A percentile compares a stretch with the other conserved stretches of the same genome.
Conservation (phyloP, 1,140 invertebrate species). For the Drosophila varians region DNA sequence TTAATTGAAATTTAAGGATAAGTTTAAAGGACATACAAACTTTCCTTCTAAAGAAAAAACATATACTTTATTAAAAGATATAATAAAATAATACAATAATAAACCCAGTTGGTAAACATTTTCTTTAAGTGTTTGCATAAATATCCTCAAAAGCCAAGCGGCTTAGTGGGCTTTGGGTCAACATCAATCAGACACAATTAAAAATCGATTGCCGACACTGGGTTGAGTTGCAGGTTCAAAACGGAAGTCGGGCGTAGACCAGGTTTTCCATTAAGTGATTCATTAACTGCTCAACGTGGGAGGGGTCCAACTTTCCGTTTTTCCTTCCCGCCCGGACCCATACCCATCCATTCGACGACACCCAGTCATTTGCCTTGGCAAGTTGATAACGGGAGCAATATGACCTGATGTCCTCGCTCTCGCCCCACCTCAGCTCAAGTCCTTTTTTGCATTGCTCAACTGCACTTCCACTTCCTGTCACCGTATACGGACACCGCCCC, state of each 20-base stretch:
- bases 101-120: not conserved
- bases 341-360: constrained; percentile 1
- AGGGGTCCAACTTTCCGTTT: not conserved
- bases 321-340: not conserved
- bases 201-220: constrained; percentile 53
- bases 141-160: constrained; percentile 8
- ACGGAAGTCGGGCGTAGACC: constrained; percentile 61
- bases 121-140: not conserved
- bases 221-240: constrained; percentile 12
- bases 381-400: constrained; percentile 37
- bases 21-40: not conserved
- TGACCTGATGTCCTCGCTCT: constrained; percentile 26
- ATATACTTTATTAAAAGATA: not conserved
- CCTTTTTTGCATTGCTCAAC: constrained; percentile 52
- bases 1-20: not conserved
- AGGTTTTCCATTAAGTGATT: constrained; percentile 77
- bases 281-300: constrained; percentile 66
- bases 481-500: constrained; percentile 8
- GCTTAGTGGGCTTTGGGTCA: constrained; percentile 15
- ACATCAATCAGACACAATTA: constrained; percentile 46
- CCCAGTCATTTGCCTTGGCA: constrained; percentile 48
- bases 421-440: not conserved
- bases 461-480: constrained; percentile 63
- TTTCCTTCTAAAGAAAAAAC: not conserved
- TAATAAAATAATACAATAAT: too few relatives aligned